Percentiles rank a stretch among this genome's conserved stretches.
Evolutionary conservation across 23 tunicate genomes (phyloP).

Genomic region (Ciona savignyi): DNA sequence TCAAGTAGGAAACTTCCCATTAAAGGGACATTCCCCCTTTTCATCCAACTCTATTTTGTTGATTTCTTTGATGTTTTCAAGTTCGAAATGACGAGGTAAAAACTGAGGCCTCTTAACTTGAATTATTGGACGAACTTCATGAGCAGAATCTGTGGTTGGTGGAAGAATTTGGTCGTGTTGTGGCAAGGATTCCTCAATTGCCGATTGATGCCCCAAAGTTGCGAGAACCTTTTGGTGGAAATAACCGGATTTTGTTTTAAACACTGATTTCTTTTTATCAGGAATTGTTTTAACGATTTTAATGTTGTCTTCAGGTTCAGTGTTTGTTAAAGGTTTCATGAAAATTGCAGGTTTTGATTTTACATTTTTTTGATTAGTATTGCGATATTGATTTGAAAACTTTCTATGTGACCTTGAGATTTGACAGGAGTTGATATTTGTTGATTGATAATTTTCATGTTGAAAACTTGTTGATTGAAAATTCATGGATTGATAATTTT

Average conservation of each 20-base stretch:
- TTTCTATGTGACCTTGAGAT: too few relatives aligned
- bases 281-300: not conserved
- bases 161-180: not conserved
- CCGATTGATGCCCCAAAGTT: constrained; percentile 12
- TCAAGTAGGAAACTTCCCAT: constrained; percentile 19
- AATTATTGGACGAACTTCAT: not conserved
- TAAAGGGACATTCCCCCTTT: constrained; percentile 19
- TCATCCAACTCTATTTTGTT: constrained; percentile 15
- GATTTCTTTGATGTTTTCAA: constrained; percentile 25
- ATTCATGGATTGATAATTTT: too few relatives aligned
- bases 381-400: too few relatives aligned
- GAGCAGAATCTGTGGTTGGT: not conserved
- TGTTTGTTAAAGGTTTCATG: too few relatives aligned
- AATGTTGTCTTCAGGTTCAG: not conserved
- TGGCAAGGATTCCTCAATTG: not conserved
- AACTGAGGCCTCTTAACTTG: constrained; percentile 12
- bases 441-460: too few relatives aligned
- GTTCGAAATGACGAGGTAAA: constrained; percentile 24
- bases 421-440: too few relatives aligned
- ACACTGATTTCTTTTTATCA: not conserved
- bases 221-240: constrained; percentile 37
- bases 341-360: too few relatives aligned
- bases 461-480: too few relatives aligned
- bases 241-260: constrained; percentile 35
- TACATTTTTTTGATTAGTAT: too few relatives aligned